Evolutionary conservation across 2,113 vertebrate species (phyloP).

Genomic region (Peucedramus taeniatus): DNA sequence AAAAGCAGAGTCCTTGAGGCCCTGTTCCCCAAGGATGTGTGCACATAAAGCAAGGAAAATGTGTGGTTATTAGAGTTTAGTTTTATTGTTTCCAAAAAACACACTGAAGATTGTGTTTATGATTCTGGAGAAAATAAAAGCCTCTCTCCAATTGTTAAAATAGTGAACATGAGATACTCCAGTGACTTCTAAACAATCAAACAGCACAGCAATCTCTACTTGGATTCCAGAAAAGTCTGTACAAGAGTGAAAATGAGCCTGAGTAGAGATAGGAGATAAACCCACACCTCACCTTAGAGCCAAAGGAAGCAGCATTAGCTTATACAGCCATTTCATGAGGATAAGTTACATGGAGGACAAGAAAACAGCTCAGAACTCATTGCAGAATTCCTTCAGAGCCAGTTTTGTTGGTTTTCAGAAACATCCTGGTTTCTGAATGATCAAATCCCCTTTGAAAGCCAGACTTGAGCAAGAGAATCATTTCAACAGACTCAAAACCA

Average conservation of each 20-base stretch:
- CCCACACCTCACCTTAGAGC: not conserved
- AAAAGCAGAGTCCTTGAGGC: slow-evolving; percentile 60
- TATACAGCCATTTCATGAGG: not conserved
- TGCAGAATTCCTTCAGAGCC: not conserved
- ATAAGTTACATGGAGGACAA: not conserved
- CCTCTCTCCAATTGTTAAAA: slow-evolving; percentile 57
- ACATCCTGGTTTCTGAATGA: not conserved
- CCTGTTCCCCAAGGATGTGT: slow-evolving; percentile 41
- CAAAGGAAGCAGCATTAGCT: not conserved
- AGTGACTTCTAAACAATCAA: slow-evolving; percentile 54
- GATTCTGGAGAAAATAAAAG: slow-evolving; percentile 60
- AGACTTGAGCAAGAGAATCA: not conserved
- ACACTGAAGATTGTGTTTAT: slow-evolving; percentile 62
- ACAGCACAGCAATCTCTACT: not conserved
- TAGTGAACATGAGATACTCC: slow-evolving; percentile 39
- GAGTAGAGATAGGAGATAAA: not conserved
- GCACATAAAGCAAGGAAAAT: slow-evolving; percentile 63
- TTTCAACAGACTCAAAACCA: not conserved
- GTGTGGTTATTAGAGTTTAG: slow-evolving; percentile 67
- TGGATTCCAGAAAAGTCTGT: not conserved
- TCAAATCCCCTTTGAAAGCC: not conserved
- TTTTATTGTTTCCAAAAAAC: slow-evolving; percentile 69
- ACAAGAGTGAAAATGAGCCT: not conserved
- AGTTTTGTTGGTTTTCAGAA: not conserved
- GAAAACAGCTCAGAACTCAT: not conserved